Percentiles rank a stretch among this genome's conserved stretches.
Evolutionary conservation across 2,797 vertebrate genomes (phyloP).

Genomic region (Megaceryle alcyon): DNA sequence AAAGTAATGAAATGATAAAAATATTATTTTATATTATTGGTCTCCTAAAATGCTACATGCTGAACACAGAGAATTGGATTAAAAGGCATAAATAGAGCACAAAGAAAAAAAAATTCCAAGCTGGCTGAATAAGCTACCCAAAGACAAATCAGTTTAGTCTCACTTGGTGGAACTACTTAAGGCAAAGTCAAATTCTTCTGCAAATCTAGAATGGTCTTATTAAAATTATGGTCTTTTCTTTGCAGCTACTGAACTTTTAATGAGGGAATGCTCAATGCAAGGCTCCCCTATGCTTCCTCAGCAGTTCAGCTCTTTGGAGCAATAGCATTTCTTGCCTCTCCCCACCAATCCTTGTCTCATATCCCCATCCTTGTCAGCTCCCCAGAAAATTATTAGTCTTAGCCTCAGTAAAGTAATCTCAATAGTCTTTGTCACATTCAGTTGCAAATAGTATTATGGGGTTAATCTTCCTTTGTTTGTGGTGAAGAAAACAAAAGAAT

Average conservation of each 20-base stretch:
- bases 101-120: background rate
- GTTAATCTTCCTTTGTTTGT: background rate
- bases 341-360: background rate
- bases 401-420: background rate
- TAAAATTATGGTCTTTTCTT: background rate
- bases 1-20: conserved; percentile 47
- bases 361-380: background rate
- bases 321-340: background rate
- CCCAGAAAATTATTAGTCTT: background rate
- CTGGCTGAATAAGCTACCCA: background rate
- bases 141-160: background rate
- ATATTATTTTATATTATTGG: conserved; percentile 1
- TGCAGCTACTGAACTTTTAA: background rate
- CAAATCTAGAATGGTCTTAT: background rate
- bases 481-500: background rate
- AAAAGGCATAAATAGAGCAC: conserved; percentile 50
- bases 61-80: conserved; percentile 56
- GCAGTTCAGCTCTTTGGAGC: background rate
- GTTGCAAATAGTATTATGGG: background rate
- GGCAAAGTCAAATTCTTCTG: background rate
- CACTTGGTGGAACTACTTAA: background rate
- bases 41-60: conserved; percentile 25
- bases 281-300: background rate
- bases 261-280: background rate
- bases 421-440: background rate